phyloP scores from a whole-genome alignment of 1,140 invertebrate species.

The Ephestia elutella region DNA sequence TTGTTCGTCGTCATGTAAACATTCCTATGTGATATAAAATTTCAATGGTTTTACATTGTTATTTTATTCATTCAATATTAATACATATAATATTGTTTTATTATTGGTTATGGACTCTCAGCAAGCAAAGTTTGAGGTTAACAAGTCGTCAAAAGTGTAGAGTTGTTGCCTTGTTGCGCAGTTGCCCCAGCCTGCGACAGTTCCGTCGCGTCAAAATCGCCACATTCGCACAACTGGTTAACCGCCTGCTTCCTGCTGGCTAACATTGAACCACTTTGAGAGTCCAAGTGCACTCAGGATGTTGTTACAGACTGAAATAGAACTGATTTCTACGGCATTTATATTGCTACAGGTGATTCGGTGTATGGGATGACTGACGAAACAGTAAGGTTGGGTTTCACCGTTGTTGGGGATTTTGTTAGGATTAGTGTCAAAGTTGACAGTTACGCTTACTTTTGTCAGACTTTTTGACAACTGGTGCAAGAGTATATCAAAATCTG shows the following conservation, averaged over 20 bases:
- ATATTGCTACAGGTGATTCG: neutral
- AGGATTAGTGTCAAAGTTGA: too few species aligned
- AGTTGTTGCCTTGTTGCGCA: neutral
- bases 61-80: too few species aligned
- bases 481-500: too few species aligned
- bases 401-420: too few species aligned
- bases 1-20: too few species aligned
- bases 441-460: too few species aligned
- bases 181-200: constrained; percentile 11
- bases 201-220: constrained; percentile 16
- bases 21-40: too few species aligned
- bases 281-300: constrained; percentile 66
- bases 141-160: neutral
- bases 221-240: constrained; percentile 63
- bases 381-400: too few species aligned
- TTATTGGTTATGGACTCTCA: too few species aligned
- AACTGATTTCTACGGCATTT: constrained; percentile 22
- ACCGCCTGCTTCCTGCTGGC: constrained; percentile 53
- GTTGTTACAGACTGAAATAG: constrained; percentile 54
- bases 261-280: constrained; percentile 69
- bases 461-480: too few species aligned
- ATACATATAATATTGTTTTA: too few species aligned
- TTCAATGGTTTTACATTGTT: too few species aligned
- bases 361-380: neutral
- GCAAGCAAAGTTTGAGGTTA: neutral